phyloP scores from a whole-genome alignment of 2,113 vertebrate species.

The Melanostigma gelatinosum region DNA sequence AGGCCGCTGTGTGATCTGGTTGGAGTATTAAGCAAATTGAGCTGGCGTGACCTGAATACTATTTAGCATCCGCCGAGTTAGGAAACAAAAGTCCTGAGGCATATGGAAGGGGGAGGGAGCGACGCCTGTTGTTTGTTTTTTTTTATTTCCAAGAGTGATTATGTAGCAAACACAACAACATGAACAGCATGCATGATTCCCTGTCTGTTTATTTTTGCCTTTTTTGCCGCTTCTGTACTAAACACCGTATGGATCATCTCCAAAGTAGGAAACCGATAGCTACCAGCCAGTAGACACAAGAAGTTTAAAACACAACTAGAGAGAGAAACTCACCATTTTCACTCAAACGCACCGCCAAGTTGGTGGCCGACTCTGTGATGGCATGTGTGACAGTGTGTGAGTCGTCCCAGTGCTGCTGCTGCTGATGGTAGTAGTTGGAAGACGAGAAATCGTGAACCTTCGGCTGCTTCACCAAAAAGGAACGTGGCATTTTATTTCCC shows the following conservation, averaged over 20 bases:
- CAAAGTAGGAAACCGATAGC: neutral
- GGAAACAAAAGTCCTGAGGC: slow-evolving; percentile 68
- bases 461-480: slow-evolving; percentile 77
- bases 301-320: slow-evolving; percentile 19
- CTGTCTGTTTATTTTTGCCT: slow-evolving; percentile 1
- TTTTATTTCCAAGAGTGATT: slow-evolving; percentile 30
- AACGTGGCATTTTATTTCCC: slow-evolving; percentile 72
- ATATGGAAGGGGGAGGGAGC: neutral
- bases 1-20: slow-evolving; percentile 61
- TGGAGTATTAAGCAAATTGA: slow-evolving; percentile 71
- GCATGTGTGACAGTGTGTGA: slow-evolving; percentile 67
- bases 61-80: slow-evolving; percentile 56
- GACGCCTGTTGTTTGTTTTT: neutral
- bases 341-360: slow-evolving; percentile 67
- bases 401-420: slow-evolving; percentile 62
- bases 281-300: neutral
- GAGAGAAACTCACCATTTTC: slow-evolving; percentile 72
- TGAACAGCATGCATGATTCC: neutral
- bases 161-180: slow-evolving; percentile 40
- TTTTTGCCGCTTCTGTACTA: neutral
- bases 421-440: slow-evolving; percentile 61
- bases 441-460: slow-evolving; percentile 71
- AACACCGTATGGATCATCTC: neutral
- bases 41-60: slow-evolving; percentile 69
- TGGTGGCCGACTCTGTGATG: slow-evolving; percentile 71